Percentiles rank a stretch among this genome's conserved stretches.
Evolutionary conservation across 2,797 vertebrate genomes (phyloP).

Genomic region (Pantherophis vulpinus): DNA sequence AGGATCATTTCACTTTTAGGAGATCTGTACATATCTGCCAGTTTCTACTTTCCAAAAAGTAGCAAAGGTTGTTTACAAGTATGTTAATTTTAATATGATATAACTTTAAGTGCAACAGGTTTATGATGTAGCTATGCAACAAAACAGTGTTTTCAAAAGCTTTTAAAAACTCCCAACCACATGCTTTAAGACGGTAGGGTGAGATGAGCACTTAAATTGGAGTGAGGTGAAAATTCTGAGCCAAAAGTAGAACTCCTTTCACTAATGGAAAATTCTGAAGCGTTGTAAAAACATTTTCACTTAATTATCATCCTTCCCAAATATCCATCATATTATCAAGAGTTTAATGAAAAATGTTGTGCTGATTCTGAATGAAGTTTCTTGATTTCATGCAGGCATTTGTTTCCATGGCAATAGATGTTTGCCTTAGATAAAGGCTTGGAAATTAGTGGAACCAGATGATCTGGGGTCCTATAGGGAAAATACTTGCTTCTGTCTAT

Average conservation of each 20-base stretch:
- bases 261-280: constrained; percentile 49
- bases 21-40: constrained; percentile 53
- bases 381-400: constrained; percentile 56
- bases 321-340: constrained; percentile 57
- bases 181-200: constrained; percentile 59
- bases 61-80: constrained; percentile 72
- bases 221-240: constrained; percentile 10
- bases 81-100: constrained; percentile 72
- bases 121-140: constrained; percentile 71
- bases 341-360: constrained; percentile 62
- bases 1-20: constrained; percentile 35
- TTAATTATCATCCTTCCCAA: constrained; percentile 50
- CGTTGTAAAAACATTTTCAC: constrained; percentile 42
- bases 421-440: constrained; percentile 48
- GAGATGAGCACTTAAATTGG: constrained; percentile 56
- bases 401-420: constrained; percentile 68
- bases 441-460: constrained; percentile 57
- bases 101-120: constrained; percentile 69
- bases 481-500: constrained; percentile 46
- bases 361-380: constrained; percentile 61
- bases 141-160: constrained; percentile 70
- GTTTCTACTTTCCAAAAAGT: constrained; percentile 49
- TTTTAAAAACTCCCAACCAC: constrained; percentile 56
- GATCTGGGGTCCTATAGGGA: constrained; percentile 36
- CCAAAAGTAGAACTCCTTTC: constrained; percentile 52